Base-by-base conservation (phyloP, 2,113 vertebrate genomes). In the Rhinopithecus roxellana region DNA sequence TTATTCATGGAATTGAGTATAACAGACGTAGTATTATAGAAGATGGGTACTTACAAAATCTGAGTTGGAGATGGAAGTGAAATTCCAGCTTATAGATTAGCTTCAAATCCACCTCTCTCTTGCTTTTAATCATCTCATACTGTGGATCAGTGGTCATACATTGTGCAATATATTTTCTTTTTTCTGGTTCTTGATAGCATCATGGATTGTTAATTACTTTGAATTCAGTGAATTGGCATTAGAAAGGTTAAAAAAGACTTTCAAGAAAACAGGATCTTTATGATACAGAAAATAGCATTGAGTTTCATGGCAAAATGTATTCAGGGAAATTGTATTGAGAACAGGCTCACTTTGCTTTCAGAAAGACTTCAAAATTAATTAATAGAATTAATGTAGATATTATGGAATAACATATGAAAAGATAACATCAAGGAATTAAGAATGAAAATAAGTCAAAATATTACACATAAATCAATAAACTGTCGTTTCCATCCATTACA, bases 141-240 rank as follows among this genome's bases (percentile, higher is more conserved):
- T 72, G 2, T 85, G 25, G 48, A 27, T 13, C 32, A 77, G 1
- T 80, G 40, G 8, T 38, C 38, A 93, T 22, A 43, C 43, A 84
- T 1, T 38, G 0, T 59, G 8, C 25, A 78, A 35, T 64, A 7
- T 78, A 78, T 80, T 94, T 77, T 85, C 84, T n/a, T 78, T 96
- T 75, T 57, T 20, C n/a, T 90, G 45, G 1, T 27, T 78, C 6
- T 93, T 94, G 57, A 35, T 85, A 86, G 35, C 14, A 67, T 50
- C 35, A 79, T 80, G 43, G 48, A 72, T 67, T 96, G 93, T 92
- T 90, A 93, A 72, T 93, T 93, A 82, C 55, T 59, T 75, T 70
- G 6, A 93, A 40, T 59, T 90, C 38, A 82, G 14, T 75, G 55
- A 88, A 80, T 16, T 77, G 45, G 23, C 30, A 94, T 80, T 80